Percentiles rank a stretch among this genome's conserved stretches.
phyloP scores from a whole-genome alignment of 1,140 invertebrate species.

The Ceratina australensis region DNA sequence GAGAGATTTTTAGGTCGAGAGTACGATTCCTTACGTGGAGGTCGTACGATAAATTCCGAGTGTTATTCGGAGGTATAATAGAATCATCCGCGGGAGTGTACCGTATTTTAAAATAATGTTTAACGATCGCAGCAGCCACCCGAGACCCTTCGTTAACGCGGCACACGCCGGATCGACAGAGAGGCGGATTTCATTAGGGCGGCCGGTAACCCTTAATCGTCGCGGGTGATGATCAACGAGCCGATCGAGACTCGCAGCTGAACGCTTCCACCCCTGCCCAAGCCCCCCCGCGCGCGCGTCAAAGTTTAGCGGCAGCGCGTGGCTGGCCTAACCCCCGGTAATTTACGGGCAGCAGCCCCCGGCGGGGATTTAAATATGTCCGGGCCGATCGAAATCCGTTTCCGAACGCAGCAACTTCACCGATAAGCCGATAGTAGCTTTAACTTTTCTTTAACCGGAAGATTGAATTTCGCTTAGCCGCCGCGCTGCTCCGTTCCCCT shows the following conservation, averaged over 20 bases:
- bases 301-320: conserved; percentile 44
- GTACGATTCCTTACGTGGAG: too few relatives aligned
- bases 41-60: too few relatives aligned
- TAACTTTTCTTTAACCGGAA: conserved; percentile 63
- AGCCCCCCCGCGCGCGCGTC: too few relatives aligned
- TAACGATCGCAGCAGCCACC: too few relatives aligned
- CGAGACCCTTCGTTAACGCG: too few relatives aligned
- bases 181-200: conserved; percentile 47
- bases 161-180: not conserved
- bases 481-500: not conserved
- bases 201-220: conserved; percentile 37
- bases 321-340: conserved; percentile 46
- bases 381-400: conserved; percentile 55
- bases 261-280: conserved; percentile 29
- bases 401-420: conserved; percentile 51
- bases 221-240: conserved; percentile 40
- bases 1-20: too few relatives aligned
- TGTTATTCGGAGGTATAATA: not conserved
- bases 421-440: conserved; percentile 62
- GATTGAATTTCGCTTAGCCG: conserved; percentile 55
- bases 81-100: not conserved
- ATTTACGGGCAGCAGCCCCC: conserved; percentile 54
- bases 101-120: not conserved
- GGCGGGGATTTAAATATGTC: conserved; percentile 62
- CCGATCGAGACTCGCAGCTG: conserved; percentile 37